Base-by-base conservation (phyloP, 2,888 invertebrate genomes). In the Watsonalla cultraria region DNA sequence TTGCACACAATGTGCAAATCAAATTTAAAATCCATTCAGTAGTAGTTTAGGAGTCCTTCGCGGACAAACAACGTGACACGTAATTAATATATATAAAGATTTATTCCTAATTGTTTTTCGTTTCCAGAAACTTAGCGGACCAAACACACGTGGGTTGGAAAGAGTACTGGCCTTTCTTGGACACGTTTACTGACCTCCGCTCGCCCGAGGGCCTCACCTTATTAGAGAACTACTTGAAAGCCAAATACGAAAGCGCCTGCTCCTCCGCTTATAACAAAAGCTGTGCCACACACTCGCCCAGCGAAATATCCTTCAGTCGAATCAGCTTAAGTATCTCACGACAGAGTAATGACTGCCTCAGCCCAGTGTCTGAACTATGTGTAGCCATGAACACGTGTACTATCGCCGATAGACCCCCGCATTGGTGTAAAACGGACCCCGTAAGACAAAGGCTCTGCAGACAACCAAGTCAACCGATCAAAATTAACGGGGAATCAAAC, bases 151-250 rank as follows among this genome's bases (percentile, higher is more conserved):
- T 96, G 0, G 92, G 93, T 8, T 98, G 98, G 98, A 94, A 94
- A 58, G 98, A 99, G 74, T 96, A 96, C 84, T 99, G 98, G 98
- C 94, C 95, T 6, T 98, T 98, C 78, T 86, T 98, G 11, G 94
- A 95, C 65, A 92, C 93, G 1, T 97, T 96, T 80, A 92, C 95
- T 0, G 95, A 99, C 80, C 90, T 99, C 6, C 84, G 94, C 0
- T 92, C 95, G 0, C 75, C 87, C 0, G 94, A 95, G 54, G 98
- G 98, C 0, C 89, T 98, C 7, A 71, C 83, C 0, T 87, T 93
- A 46, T 81, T 99, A 8, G 98, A 99, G 77, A 91, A 91, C 47
- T 95, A 95, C 84, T 86, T 98, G 33, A 92, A 92, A 66, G 73
- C 80, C 5, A 92, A 91, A 74, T 92, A 92, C 76, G 84, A 87